These are phyloP conservation scores for Aptenodytes patagonicus DNA, from an alignment of 2,113 vertebrate genomes.

Conservation along the genomic window DNA sequence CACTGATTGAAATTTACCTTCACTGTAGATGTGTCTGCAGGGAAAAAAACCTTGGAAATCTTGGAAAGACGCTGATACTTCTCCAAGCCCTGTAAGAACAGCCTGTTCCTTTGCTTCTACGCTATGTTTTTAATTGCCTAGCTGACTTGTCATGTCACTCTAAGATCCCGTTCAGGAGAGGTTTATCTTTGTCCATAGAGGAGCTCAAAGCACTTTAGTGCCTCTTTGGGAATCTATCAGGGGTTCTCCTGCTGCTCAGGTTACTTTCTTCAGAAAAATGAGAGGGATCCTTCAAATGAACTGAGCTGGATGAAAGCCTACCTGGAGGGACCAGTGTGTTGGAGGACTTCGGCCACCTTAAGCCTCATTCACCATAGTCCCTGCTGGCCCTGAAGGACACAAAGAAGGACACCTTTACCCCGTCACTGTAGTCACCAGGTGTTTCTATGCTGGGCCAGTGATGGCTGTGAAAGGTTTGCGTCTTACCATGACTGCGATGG, in stretches of 20 bases:
- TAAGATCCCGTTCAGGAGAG: neutral
- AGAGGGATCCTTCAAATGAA: neutral
- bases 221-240: neutral
- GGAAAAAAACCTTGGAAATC: neutral
- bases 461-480: neutral
- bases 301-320: neutral
- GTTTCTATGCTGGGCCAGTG: neutral
- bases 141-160: neutral
- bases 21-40: neutral
- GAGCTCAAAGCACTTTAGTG: neutral
- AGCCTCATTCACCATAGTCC: rapidly evolving
- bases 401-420: neutral
- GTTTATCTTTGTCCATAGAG: neutral
- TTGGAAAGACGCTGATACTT: neutral
- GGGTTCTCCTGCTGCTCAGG: neutral
- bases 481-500: neutral
- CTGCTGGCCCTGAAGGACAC: neutral
- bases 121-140: neutral
- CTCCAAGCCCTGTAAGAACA: neutral
- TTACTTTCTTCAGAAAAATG: neutral
- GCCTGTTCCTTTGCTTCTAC: neutral
- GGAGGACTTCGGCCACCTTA: neutral
- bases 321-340: neutral
- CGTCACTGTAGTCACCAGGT: neutral
- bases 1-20: neutral